Evolutionary conservation across 2,113 vertebrate genomes (phyloP).

Genomic region (Phylloscopus whistleri): DNA sequence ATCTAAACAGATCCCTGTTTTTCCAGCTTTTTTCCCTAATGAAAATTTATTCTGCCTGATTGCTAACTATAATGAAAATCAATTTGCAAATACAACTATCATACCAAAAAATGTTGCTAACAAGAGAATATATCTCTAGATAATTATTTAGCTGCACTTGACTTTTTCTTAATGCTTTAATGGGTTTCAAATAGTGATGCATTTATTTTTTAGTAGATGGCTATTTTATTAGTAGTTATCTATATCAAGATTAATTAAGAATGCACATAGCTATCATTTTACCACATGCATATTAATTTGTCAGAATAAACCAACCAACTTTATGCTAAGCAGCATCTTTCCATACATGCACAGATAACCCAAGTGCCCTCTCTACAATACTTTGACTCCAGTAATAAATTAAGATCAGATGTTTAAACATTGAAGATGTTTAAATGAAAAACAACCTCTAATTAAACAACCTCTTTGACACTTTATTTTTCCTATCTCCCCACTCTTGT

Average conservation of each 20-base stretch:
- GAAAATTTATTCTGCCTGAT: background rate
- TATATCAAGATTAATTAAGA: slow-evolving; percentile 12
- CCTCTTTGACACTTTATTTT: background rate
- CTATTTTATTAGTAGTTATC: background rate
- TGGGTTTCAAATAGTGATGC: background rate
- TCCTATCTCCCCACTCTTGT: background rate
- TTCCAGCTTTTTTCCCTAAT: background rate
- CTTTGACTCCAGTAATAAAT: background rate
- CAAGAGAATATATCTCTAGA: background rate
- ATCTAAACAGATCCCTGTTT: background rate
- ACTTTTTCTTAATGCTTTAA: background rate
- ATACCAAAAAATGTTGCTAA: background rate
- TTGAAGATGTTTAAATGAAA: background rate
- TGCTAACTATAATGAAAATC: background rate
- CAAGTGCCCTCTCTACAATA: background rate
- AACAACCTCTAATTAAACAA: background rate
- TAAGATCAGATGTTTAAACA: background rate
- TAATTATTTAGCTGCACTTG: background rate
- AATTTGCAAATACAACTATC: background rate
- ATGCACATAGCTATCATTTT: background rate
- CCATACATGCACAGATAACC: background rate
- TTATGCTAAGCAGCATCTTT: slow-evolving; percentile 6
- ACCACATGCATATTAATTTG: slow-evolving; percentile 15
- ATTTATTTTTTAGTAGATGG: background rate
- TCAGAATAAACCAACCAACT: background rate